phyloP scores from a whole-genome alignment of 2,888 invertebrate genomes.

The Polydrusus cervinus region DNA sequence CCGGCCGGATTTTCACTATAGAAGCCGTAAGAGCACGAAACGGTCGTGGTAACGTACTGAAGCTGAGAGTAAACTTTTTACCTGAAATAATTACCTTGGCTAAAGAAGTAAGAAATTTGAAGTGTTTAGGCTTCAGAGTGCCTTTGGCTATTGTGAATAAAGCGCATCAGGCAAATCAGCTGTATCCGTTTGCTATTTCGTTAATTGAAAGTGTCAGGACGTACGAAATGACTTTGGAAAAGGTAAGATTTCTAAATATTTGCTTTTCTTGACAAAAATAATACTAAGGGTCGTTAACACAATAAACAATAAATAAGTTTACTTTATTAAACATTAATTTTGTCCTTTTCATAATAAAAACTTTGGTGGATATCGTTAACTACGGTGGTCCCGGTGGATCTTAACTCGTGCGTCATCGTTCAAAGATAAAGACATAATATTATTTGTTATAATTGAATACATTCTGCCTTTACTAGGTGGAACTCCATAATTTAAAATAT shows the following conservation, averaged over 20 bases:
- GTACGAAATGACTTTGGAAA: constrained; percentile 97
- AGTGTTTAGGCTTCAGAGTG: constrained; percentile 96
- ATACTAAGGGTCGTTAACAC: no score
- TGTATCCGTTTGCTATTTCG: constrained; percentile 99
- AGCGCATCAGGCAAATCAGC: constrained; percentile 98
- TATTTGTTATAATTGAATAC: no score
- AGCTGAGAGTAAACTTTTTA: constrained; percentile 94
- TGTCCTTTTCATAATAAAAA: no score
- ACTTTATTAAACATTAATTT: no score
- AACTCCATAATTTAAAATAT: no score
- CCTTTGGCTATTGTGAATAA: constrained; percentile 99
- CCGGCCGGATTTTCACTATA: constrained; percentile 95
- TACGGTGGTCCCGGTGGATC: no score
- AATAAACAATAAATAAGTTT: no score
- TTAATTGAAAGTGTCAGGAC: constrained; percentile 97
- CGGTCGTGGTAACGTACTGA: constrained; percentile 89
- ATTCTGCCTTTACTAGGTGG: no score
- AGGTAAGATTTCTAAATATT: constrained; percentile 77
- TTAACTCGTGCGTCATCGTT: no score
- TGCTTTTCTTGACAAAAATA: neutral
- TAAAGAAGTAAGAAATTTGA: constrained; percentile 98
- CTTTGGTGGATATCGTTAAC: no score
- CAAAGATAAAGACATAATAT: no score
- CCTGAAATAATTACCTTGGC: constrained; percentile 98
- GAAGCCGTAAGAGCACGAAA: constrained; percentile 86